Percentiles rank a stretch among this genome's conserved stretches.
These are phyloP conservation scores for Microctonus aethiopoides DNA, from an alignment of 2,888 invertebrate species.

Conservation along the genomic window DNA sequence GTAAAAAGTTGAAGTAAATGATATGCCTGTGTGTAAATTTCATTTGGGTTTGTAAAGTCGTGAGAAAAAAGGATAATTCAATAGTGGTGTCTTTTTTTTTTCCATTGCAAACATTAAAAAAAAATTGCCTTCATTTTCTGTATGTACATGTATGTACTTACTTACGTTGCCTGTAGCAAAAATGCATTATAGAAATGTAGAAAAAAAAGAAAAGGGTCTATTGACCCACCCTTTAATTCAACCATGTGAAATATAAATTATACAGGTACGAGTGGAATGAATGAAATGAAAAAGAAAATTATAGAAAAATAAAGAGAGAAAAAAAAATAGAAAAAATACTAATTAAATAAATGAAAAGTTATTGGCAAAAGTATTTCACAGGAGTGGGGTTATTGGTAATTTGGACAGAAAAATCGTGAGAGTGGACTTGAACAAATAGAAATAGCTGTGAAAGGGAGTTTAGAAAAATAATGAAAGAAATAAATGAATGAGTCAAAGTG, in stretches of 20 bases:
- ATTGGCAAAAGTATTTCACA: background rate
- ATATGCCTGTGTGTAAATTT: background rate
- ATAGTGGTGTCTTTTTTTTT: background rate
- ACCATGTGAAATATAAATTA: background rate
- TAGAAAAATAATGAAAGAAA: background rate
- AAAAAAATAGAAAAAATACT: conserved; percentile 17
- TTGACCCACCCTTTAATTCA: background rate
- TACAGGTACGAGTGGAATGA: background rate
- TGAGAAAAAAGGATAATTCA: background rate
- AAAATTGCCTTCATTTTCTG: background rate
- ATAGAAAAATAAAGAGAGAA: background rate
- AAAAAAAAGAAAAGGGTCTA: background rate
- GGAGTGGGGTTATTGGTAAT: background rate
- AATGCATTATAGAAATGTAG: background rate
- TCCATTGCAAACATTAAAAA: too few species aligned
- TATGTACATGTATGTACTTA: too few species aligned
- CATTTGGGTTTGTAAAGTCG: too few species aligned
- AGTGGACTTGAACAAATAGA: conserved; percentile 14
- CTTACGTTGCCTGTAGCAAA: background rate
- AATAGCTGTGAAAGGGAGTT: background rate
- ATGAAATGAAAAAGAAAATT: background rate
- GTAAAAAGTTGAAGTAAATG: background rate
- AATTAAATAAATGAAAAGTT: conserved; percentile 28
- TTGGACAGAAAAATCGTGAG: conserved; percentile 18
- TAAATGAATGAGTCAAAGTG: conserved; percentile 30